Evolutionary conservation across 2,113 vertebrate genomes (phyloP).

Genomic region (Chrysochloris asiatica): DNA sequence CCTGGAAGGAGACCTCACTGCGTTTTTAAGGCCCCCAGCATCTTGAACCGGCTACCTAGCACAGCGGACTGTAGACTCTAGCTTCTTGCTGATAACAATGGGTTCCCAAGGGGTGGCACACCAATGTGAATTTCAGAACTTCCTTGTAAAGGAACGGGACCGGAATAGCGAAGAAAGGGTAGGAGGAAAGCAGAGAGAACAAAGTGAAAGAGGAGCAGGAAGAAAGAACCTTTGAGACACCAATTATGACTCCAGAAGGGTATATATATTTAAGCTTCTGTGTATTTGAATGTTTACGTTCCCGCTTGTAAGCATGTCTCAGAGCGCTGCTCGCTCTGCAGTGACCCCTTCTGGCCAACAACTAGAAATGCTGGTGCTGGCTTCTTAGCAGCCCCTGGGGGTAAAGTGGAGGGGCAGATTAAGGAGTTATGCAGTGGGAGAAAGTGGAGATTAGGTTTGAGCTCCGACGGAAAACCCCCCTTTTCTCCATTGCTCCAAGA

Average conservation of each 20-base stretch:
- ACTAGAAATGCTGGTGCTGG: slow-evolving; percentile 25
- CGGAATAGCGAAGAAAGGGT: background rate
- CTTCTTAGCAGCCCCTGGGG: background rate
- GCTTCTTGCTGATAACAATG: background rate
- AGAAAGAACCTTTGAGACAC: background rate
- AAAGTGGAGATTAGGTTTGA: background rate
- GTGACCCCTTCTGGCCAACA: slow-evolving; percentile 73
- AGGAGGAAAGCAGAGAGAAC: background rate
- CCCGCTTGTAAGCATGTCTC: background rate
- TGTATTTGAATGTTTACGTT: background rate
- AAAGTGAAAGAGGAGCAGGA: background rate
- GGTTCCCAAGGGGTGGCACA: background rate
- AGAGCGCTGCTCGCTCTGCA: slow-evolving; percentile 55
- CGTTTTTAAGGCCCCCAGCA: background rate
- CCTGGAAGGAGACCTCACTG: background rate
- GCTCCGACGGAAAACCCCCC: background rate
- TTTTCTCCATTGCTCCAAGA: background rate
- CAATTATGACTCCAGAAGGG: background rate
- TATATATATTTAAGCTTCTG: background rate
- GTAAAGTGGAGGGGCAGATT: background rate
- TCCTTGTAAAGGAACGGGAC: background rate
- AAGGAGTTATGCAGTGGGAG: background rate
- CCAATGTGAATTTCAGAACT: background rate
- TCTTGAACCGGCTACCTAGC: background rate
- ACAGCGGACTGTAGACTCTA: background rate